Evolutionary conservation across 2,797 vertebrate genomes (phyloP).

Genomic region (Tolypeutes matacus): DNA sequence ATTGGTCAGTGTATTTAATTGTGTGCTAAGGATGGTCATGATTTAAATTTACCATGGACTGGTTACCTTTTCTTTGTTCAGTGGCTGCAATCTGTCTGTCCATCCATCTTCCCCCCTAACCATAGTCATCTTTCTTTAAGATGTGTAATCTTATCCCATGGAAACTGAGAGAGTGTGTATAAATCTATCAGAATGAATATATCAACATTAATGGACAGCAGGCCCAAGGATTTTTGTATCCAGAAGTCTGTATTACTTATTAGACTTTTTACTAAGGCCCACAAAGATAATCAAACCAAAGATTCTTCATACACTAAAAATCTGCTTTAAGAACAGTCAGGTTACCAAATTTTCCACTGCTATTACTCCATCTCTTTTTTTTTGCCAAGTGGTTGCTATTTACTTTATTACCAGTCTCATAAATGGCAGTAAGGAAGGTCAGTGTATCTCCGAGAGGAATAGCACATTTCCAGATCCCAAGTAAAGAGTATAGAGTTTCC

Average conservation of each 20-base stretch:
- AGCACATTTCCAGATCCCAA: not conserved
- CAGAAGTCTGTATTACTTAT: not conserved
- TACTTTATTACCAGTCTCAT: constrained; percentile 9
- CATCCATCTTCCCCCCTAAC: not conserved
- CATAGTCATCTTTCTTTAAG: not conserved
- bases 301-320: constrained; percentile 20
- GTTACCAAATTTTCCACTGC: not conserved
- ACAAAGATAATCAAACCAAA: constrained; percentile 32
- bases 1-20: constrained; percentile 14
- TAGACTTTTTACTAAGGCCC: not conserved
- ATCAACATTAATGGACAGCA: constrained; percentile 9
- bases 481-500: not conserved
- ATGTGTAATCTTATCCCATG: not conserved
- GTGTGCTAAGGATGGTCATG: not conserved
- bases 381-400: not conserved
- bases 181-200: constrained; percentile 9
- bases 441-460: not conserved
- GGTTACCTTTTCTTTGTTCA: constrained; percentile 24
- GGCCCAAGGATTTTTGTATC: not conserved
- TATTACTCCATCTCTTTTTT: not conserved
- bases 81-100: not conserved
- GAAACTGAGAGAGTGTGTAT: not conserved
- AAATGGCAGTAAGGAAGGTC: not conserved
- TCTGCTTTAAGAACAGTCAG: not conserved
- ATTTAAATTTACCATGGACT: constrained; percentile 28